Percentiles rank a stretch among this genome's conserved stretches.
Evolutionary conservation across 2,113 vertebrate genomes (phyloP).

Genomic region (Micromys minutus): DNA sequence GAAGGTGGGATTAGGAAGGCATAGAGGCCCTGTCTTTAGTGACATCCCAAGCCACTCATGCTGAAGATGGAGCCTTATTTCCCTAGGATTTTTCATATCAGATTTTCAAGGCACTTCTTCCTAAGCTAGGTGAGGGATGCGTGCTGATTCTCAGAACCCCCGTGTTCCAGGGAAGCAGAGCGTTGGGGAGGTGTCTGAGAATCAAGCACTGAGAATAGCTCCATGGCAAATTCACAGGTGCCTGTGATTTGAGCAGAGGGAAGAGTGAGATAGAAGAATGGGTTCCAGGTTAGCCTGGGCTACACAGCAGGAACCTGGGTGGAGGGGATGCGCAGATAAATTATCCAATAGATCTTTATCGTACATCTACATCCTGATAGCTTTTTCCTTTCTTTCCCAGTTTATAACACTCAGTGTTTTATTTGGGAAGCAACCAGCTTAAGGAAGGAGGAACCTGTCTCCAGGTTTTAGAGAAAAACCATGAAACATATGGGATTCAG

Average conservation of each 20-base stretch:
- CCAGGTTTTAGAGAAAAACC: background rate
- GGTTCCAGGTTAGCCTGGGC: background rate
- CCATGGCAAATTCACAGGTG: background rate
- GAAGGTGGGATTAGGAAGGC: background rate
- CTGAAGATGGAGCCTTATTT: background rate
- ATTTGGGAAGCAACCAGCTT: background rate
- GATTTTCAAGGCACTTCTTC: background rate
- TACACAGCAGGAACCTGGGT: background rate
- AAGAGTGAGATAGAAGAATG: background rate
- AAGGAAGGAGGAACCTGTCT: background rate
- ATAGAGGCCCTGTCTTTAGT: background rate
- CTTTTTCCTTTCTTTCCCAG: background rate
- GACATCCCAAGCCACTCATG: background rate
- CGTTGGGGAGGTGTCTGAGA: background rate
- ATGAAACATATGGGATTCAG: background rate
- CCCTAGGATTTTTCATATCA: background rate
- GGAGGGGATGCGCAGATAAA: background rate
- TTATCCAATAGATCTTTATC: background rate
- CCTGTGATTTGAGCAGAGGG: background rate
- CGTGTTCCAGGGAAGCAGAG: background rate
- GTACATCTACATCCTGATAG: background rate
- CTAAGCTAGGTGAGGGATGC: background rate
- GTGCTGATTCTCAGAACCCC: background rate
- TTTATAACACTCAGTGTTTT: background rate
- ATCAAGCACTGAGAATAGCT: background rate